phyloP scores from a whole-genome alignment of 2,797 vertebrate species.

The Macrochelys suwanniensis region DNA sequence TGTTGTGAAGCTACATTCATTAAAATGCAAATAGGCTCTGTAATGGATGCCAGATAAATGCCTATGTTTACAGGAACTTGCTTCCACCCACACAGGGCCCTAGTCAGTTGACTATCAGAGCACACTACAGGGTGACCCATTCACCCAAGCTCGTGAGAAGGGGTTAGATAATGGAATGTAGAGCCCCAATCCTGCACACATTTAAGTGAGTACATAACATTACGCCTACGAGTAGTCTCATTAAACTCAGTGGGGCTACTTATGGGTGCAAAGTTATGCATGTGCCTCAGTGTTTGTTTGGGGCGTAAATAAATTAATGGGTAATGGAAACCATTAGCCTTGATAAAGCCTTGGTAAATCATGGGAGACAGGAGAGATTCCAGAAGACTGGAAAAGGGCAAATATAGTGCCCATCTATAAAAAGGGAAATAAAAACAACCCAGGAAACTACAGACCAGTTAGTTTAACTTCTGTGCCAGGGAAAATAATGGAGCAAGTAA shows the following conservation, averaged over 20 bases:
- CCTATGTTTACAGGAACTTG: background rate
- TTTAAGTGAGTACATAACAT: background rate
- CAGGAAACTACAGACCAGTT: no score
- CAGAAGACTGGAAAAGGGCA: no score
- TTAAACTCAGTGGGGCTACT: background rate
- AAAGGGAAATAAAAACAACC: no score
- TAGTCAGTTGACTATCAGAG: background rate
- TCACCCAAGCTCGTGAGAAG: background rate
- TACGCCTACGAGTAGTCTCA: background rate
- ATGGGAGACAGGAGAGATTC: no score
- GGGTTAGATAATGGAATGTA: background rate
- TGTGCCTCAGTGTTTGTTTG: background rate
- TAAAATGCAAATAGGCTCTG: conserved; percentile 24
- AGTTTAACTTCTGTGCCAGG: no score
- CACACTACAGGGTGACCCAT: background rate
- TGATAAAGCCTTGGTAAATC: background rate
- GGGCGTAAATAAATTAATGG: background rate
- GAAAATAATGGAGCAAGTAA: no score
- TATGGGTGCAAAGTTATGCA: background rate
- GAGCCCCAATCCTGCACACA: background rate
- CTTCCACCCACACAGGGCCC: background rate
- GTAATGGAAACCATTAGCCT: background rate
- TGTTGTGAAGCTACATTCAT: conserved; percentile 58
- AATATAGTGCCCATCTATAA: no score
- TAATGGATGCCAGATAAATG: background rate